These are phyloP conservation scores for Sylvilagus floridanus DNA, from an alignment of 2,797 vertebrate genomes.

Conservation along the genomic window DNA sequence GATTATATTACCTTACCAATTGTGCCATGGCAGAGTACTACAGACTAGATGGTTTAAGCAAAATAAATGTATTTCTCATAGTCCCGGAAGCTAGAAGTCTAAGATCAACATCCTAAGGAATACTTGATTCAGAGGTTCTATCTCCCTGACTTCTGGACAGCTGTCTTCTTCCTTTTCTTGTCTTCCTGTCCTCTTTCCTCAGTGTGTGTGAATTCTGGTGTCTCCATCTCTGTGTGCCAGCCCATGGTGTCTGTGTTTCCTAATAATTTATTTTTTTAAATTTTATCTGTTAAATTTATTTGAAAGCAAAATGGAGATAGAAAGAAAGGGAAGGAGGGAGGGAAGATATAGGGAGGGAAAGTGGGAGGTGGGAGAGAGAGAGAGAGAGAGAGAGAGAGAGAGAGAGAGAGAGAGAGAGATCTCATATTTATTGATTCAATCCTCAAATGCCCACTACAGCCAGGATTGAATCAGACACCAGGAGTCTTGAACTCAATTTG, in stretches of 20 bases:
- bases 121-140: neutral
- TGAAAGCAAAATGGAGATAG: too few relatives aligned
- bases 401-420: too few relatives aligned
- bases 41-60: neutral
- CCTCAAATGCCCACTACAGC: too few relatives aligned
- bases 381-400: too few relatives aligned
- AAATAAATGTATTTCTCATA: neutral
- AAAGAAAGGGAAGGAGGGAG: too few relatives aligned
- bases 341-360: too few relatives aligned
- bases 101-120: neutral
- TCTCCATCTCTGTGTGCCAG: neutral
- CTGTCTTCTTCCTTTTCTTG: neutral
- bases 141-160: neutral
- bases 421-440: too few relatives aligned
- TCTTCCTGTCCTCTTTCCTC: neutral
- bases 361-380: too few relatives aligned
- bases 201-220: neutral
- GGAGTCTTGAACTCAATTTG: too few relatives aligned
- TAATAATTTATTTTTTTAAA: too few relatives aligned
- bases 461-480: too few relatives aligned
- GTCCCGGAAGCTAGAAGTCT: neutral
- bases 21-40: neutral
- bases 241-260: neutral
- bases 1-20: neutral
- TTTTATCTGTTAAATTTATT: too few relatives aligned